Evolutionary conservation across 2,888 invertebrate genomes (phyloP).

Genomic region (Synanthedon vespiformis): DNA sequence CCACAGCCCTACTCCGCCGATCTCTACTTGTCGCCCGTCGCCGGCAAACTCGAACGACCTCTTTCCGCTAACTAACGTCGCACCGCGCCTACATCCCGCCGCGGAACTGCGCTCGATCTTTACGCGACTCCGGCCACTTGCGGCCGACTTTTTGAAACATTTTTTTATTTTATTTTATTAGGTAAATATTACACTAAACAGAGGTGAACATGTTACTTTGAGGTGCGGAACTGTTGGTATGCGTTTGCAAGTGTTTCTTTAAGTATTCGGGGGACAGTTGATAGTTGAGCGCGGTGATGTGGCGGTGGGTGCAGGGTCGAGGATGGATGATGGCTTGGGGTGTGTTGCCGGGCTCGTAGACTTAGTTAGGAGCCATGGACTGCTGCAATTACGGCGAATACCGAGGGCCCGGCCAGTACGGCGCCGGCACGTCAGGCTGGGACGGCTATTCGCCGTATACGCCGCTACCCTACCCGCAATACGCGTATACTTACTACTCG

Average conservation of each 20-base stretch:
- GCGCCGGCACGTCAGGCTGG: conserved; percentile 26
- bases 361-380: conserved; percentile 42
- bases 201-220: background rate
- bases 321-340: conserved; percentile 34
- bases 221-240: background rate
- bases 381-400: conserved; percentile 67
- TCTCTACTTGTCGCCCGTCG: conserved; percentile 23
- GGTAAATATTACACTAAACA: background rate
- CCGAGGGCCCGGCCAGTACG: conserved; percentile 38
- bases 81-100: conserved; percentile 56
- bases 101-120: conserved; percentile 57
- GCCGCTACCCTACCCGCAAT: conserved; percentile 23
- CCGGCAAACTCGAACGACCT: conserved; percentile 68
- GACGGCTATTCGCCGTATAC: conserved; percentile 44
- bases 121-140: background rate
- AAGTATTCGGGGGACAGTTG: background rate
- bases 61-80: conserved; percentile 66
- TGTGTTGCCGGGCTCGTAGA: conserved; percentile 46
- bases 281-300: conserved; percentile 12
- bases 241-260: conserved; percentile 1
- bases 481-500: conserved; percentile 20
- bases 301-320: conserved; percentile 33
- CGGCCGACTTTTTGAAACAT: background rate
- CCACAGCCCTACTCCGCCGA: conserved; percentile 11
- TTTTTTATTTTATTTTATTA: no score